Conservation (phyloP, 1,140 invertebrate species). For the Berghia stephanieae region DNA sequence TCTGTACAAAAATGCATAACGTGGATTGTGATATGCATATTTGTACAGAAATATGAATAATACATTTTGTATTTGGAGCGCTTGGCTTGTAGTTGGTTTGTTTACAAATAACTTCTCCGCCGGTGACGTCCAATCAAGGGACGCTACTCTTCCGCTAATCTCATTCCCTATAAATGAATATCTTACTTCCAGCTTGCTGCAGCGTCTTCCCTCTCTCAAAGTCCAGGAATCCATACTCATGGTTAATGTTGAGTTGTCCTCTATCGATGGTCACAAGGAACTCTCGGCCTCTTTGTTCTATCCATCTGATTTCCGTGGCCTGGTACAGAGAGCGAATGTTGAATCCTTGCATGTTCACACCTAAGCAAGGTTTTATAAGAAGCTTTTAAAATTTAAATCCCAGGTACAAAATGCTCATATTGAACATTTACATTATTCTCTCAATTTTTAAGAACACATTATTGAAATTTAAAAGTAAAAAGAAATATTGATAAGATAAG, state of each 20-base stretch:
- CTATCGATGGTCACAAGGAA: conserved; percentile 25
- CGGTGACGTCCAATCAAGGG: no score
- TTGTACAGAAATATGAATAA: no score
- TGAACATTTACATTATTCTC: background rate
- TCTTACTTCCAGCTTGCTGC: background rate
- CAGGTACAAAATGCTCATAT: background rate
- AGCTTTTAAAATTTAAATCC: background rate
- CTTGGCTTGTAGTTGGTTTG: no score
- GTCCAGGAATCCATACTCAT: conserved; percentile 21
- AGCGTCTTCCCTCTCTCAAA: background rate
- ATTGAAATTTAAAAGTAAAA: no score
- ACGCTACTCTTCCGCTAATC: no score
- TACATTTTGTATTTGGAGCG: no score
- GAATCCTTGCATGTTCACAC: conserved; percentile 25
- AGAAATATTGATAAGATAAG: no score
- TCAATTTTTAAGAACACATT: background rate
- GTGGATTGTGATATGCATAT: no score
- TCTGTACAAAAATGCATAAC: no score
- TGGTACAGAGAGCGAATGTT: conserved; percentile 20
- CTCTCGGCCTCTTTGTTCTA: background rate
- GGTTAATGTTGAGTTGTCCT: conserved; percentile 2
- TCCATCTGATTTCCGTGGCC: conserved; percentile 15
- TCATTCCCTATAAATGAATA: no score
- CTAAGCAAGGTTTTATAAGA: background rate
- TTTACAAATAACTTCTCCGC: no score